Base-by-base conservation (phyloP, 2,797 vertebrate species). In the Benthosema pterotum region DNA sequence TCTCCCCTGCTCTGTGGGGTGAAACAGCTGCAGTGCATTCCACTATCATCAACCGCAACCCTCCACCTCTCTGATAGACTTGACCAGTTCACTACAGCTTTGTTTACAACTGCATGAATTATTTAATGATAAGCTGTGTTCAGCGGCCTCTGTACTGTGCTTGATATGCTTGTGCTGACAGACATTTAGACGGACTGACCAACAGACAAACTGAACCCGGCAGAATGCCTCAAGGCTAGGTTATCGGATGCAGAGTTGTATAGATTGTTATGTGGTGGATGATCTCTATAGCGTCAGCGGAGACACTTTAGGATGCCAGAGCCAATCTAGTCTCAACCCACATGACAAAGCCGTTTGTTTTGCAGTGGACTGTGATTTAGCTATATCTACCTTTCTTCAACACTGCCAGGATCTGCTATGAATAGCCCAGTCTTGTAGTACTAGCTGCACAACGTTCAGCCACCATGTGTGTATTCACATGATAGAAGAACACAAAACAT, bases 201-300 rank as follows among this genome's bases (percentile, higher is more conserved):
- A 38, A 38, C 32, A 17, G 15, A 11, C 47, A 6, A 17, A 11
- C 11, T 12, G 12, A 18, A 22, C 1, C 43, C 15, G 11, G 48
- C 42, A 5, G 50, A 3, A 57, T 1, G 71, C 42, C 56, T 47
- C 8, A 9, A 1, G 66, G 32, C 19, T 14, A 11, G 5, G 71
- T 63, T 11, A 52, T 25, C 3, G 58, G 50, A 12, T 25, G n/a
- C 16, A 13, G 16, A 17, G 51, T 2, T 42, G 53, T 52, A 12
- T 38, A 6, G 60, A 4, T 47, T 51, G 65, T 43, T 16, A 52
- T 53, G 50, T 74, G 78, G 83, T 28, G 65, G 74, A 84, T 77
- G 61, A 66, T 52, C 51, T 65, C 9, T n/a, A n/a, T 74, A 71
- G 74, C 75, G 79, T 61, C 79, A 78, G 71, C 73, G 68, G 58